Evolutionary conservation across 2,113 vertebrate species (phyloP), one percentile per base, ranked within the genome.

Genomic region (Lepisosteus osseus): DNA sequence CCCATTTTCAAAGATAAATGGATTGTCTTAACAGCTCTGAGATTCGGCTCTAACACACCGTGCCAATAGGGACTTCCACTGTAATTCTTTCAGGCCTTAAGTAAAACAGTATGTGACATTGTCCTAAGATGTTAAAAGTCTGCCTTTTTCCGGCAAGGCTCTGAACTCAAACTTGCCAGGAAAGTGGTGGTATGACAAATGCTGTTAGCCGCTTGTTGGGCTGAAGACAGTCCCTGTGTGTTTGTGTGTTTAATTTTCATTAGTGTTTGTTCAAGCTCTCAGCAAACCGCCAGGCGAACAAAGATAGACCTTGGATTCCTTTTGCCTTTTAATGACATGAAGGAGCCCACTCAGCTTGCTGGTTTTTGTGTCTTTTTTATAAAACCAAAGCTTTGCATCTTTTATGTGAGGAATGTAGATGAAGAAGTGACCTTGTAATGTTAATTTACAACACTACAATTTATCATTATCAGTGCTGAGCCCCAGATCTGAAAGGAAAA

Each of bases 1-100:
- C 86, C 87, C 2, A 65, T 84, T 87, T 84, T 83, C 82, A 86
- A 83, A 82, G 80, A 82, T 66, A 83, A 86, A 88, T 79, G 82
- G 85, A 79, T 86, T 84, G 81, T 83, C 74, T 40, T 82, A 66
- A 72, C 72, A 70, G 69, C 82, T 87, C 78, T 83, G 45, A 69
- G 81, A 67, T 54, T 69, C 63, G 83, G 78, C 76, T 29, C 72
- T 78, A 78, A 86, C 83, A 84, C 82, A 82, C 81, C 76, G 78
- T 78, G 78, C 54, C 77, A 85, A 79, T 43, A 71, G 77, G 63
- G 77, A 77, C 3, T 64, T 29, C 69, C 79, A 76, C 59, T 44
- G 77, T 74, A 55, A 66, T 80, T 75, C 80, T 72, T 74, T 68
- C 74, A 74, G 72, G 47, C 62, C 63, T 63, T 70, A 65, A 62